phyloP scores from a whole-genome alignment of 2,888 invertebrate genomes.

The Pyrocoelia pectoralis region DNA sequence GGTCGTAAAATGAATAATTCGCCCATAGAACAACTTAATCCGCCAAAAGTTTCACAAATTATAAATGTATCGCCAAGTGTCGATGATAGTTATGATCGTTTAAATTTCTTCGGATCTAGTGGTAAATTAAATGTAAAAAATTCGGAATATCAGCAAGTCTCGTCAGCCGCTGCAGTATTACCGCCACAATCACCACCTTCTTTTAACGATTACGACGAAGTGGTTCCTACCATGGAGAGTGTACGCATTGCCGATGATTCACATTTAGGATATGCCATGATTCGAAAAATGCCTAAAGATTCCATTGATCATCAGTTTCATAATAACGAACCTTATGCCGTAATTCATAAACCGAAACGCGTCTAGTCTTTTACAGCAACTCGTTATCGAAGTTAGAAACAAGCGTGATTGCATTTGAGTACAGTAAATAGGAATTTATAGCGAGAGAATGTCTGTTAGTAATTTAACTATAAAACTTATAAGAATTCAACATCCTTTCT shows the following conservation, averaged over 20 bases:
- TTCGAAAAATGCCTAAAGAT: slow-evolving; percentile 71
- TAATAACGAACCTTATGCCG: slow-evolving; percentile 82
- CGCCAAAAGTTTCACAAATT: slow-evolving; percentile 64
- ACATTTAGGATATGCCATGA: slow-evolving; percentile 80
- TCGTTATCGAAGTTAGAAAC: background rate
- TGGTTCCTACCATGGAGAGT: slow-evolving; percentile 69
- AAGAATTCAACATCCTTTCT: too few species aligned
- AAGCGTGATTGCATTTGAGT: too few species aligned
- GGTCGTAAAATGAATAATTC: slow-evolving; percentile 57
- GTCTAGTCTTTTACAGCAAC: slow-evolving; percentile 65
- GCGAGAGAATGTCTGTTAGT: too few species aligned
- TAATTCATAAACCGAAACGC: slow-evolving; percentile 85
- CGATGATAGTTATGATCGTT: slow-evolving; percentile 75
- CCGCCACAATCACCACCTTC: slow-evolving; percentile 46
- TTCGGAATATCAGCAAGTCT: slow-evolving; percentile 75
- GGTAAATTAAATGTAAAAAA: slow-evolving; percentile 71
- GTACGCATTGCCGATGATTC: slow-evolving; percentile 81
- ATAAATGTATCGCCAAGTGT: slow-evolving; percentile 53
- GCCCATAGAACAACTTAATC: slow-evolving; percentile 31
- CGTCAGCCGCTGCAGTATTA: slow-evolving; percentile 59
- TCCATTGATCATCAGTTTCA: slow-evolving; percentile 73
- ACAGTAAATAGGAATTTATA: too few species aligned
- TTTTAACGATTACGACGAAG: slow-evolving; percentile 81
- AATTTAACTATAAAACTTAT: too few species aligned
- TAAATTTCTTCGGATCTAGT: slow-evolving; percentile 82